These are phyloP conservation scores for Chlorodrepanis virens DNA, from an alignment of 2,113 vertebrate species.

Conservation along the genomic window DNA sequence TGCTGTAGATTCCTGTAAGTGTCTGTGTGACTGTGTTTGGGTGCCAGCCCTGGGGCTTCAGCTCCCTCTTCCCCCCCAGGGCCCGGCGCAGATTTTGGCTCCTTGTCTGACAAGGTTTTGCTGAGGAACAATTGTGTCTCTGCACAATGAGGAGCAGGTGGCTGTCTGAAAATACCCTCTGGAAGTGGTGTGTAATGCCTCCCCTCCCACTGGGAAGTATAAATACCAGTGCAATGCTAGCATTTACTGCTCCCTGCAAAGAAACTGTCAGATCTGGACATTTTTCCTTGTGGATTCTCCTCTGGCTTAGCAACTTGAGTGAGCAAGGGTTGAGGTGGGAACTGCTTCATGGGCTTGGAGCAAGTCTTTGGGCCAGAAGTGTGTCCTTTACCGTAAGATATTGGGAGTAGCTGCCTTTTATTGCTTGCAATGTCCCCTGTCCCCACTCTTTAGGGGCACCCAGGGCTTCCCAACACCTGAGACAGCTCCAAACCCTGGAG, in stretches of 20 bases:
- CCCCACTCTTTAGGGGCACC: background rate
- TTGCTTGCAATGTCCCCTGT: background rate
- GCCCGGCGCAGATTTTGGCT: fast-evolving
- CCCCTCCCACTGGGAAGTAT: conserved; percentile 51
- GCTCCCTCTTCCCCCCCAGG: fast-evolving
- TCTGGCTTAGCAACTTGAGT: background rate
- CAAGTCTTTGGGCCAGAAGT: background rate
- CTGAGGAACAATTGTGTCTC: background rate
- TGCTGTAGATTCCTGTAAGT: background rate
- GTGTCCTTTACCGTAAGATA: background rate
- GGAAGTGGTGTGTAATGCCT: conserved; percentile 49
- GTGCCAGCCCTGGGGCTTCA: background rate
- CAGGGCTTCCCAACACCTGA: background rate
- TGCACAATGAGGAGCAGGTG: conserved; percentile 58
- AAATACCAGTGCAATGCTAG: conserved; percentile 15
- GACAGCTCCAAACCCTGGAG: background rate
- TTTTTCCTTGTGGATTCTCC: background rate
- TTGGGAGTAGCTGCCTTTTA: background rate
- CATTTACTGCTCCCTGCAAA: conserved; percentile 28
- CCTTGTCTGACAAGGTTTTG: background rate
- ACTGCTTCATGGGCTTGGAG: background rate
- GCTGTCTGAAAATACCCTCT: conserved; percentile 63
- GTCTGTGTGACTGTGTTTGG: fast-evolving
- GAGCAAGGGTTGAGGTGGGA: background rate
- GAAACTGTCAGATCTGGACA: background rate